phyloP scores from a whole-genome alignment of 2,797 vertebrate species.

The Sternarchorhynchus goeldii region DNA sequence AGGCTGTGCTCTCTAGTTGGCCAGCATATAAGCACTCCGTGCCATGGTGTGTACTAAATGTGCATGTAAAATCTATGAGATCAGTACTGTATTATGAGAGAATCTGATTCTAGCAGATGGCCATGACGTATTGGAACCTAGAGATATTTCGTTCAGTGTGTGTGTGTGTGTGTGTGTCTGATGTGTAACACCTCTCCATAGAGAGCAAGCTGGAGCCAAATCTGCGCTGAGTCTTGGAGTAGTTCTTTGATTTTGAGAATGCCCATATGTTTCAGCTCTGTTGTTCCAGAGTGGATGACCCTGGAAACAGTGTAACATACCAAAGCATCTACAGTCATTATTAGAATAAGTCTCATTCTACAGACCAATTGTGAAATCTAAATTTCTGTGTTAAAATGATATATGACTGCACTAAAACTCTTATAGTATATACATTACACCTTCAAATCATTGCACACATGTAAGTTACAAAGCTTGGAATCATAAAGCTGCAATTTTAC shows the following conservation, averaged over 20 bases:
- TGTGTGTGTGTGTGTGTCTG: constrained; percentile 48
- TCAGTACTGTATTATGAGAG: constrained; percentile 40
- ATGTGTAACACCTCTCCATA: constrained; percentile 55
- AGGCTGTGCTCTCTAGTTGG: not conserved
- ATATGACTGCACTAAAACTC: not conserved
- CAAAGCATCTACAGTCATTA: constrained; percentile 1
- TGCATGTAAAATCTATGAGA: constrained; percentile 39
- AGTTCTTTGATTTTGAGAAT: constrained; percentile 46
- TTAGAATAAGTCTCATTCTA: constrained; percentile 10
- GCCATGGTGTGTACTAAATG: constrained; percentile 21
- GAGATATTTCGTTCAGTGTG: constrained; percentile 56
- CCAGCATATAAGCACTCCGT: not conserved
- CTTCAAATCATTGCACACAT: too few species aligned
- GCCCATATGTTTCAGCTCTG: constrained; percentile 45
- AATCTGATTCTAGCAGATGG: constrained; percentile 53
- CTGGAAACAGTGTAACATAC: constrained; percentile 40
- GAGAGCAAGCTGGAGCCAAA: constrained; percentile 40
- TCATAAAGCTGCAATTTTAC: too few species aligned
- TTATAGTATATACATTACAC: too few species aligned
- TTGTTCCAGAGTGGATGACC: constrained; percentile 47
- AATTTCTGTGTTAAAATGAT: not conserved
- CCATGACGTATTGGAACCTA: constrained; percentile 52
- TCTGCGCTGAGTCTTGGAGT: constrained; percentile 41
- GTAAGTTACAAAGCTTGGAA: too few species aligned
- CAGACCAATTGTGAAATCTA: not conserved